phyloP scores from a whole-genome alignment of 1,140 invertebrate species.

The Sarcophaga peregrina region DNA sequence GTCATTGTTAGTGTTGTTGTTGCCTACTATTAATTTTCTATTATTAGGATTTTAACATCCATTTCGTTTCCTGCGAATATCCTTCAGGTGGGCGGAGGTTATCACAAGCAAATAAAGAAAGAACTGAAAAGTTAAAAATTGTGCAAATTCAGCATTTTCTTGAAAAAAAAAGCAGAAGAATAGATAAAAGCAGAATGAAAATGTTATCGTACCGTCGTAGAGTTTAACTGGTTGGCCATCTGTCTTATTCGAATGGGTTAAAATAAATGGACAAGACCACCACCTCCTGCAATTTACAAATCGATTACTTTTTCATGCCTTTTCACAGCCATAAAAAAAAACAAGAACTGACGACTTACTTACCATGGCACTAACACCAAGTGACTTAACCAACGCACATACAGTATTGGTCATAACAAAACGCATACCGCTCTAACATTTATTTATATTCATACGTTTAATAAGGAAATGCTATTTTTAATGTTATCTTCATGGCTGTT shows the following conservation, averaged over 20 bases:
- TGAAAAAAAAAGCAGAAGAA: neutral
- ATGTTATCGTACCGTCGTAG: neutral
- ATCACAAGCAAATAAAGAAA: neutral
- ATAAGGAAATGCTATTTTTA: too few relatives aligned
- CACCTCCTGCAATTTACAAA: too few relatives aligned
- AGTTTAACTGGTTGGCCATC: slow-evolving; percentile 34
- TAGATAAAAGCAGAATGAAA: neutral
- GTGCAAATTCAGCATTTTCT: slow-evolving; percentile 42
- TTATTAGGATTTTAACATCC: neutral
- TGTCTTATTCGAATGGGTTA: slow-evolving; percentile 32
- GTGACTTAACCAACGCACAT: too few relatives aligned
- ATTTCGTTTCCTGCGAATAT: neutral
- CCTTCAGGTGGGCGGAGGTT: neutral
- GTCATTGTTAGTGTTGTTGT: slow-evolving; percentile 17
- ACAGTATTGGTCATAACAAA: too few relatives aligned
- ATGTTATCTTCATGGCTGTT: too few relatives aligned
- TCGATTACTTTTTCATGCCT: neutral
- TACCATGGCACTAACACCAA: too few relatives aligned
- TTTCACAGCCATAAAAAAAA: neutral
- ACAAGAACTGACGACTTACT: neutral
- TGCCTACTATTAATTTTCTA: neutral
- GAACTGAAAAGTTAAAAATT: slow-evolving; percentile 26
- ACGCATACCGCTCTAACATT: too few relatives aligned
- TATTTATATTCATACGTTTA: too few relatives aligned
- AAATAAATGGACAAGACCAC: neutral